Conservation (phyloP, 2,797 vertebrate genomes). For the Antrozous pallidus region DNA sequence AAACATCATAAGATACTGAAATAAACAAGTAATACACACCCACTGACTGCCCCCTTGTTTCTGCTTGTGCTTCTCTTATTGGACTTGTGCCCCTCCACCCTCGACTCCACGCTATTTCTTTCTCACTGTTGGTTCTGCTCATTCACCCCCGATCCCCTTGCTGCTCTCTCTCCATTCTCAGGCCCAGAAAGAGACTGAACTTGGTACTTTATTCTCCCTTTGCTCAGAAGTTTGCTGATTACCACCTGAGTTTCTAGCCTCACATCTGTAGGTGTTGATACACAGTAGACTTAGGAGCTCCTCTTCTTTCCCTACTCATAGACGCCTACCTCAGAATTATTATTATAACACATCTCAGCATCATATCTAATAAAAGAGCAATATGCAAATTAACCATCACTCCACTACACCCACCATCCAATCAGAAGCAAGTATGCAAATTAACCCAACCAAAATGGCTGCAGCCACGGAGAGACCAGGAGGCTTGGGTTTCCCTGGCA, state of each 20-base stretch:
- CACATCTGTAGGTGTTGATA: background rate
- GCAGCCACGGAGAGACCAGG: too few species aligned
- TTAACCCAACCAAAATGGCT: too few species aligned
- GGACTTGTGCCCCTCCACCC: background rate
- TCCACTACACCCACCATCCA: too few species aligned
- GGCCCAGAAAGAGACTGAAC: background rate
- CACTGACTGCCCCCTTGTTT: background rate
- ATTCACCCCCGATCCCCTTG: rapidly evolving
- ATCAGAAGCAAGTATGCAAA: too few species aligned
- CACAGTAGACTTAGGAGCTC: too few species aligned
- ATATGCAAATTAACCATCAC: too few species aligned
- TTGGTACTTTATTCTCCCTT: background rate
- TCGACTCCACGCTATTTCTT: too few species aligned
- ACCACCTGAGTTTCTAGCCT: background rate
- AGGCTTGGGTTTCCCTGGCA: too few species aligned
- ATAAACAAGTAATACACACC: background rate
- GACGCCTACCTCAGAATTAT: background rate
- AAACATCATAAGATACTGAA: background rate
- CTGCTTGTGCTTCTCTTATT: background rate
- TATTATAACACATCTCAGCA: too few species aligned
- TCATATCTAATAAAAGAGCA: too few species aligned
- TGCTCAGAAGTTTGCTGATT: background rate
- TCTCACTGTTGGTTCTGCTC: background rate
- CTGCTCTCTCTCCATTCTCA: background rate
- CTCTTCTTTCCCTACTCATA: background rate